These are phyloP conservation scores for Liasis olivaceus DNA, from an alignment of 2,797 vertebrate genomes.

Conservation along the genomic window DNA sequence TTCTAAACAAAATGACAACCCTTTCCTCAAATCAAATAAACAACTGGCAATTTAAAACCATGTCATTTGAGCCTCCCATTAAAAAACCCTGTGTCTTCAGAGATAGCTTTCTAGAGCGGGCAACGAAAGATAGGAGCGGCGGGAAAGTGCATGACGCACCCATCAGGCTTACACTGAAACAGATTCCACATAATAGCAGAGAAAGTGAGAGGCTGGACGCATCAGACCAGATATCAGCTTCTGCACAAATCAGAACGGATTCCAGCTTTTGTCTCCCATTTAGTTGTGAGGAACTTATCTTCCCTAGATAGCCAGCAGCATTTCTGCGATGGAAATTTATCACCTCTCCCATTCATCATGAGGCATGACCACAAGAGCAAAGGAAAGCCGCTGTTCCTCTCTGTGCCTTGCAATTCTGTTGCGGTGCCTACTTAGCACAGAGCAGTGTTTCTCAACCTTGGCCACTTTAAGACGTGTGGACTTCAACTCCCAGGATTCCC, in stretches of 20 bases:
- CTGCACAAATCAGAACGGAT: not conserved
- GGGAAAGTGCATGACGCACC: not conserved
- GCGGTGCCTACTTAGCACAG: not conserved
- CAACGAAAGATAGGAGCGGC: not conserved
- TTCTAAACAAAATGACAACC: not conserved
- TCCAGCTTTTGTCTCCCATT: not conserved
- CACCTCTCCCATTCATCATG: not conserved
- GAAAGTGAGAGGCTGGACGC: not conserved
- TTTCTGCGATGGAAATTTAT: not conserved
- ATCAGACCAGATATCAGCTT: conserved; percentile 5
- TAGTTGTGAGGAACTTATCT: not conserved
- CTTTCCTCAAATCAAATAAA: not conserved
- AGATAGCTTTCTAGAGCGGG: conserved; percentile 14
- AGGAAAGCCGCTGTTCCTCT: not conserved
- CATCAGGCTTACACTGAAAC: not conserved
- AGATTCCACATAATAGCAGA: not conserved
- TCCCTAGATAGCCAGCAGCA: not conserved
- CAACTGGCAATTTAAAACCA: conserved; percentile 1
- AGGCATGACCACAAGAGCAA: not conserved
- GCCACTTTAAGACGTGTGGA: too few relatives aligned
- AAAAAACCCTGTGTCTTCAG: conserved; percentile 11
- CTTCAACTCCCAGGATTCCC: too few relatives aligned
- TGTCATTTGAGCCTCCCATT: not conserved
- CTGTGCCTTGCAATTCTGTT: not conserved
- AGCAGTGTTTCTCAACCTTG: too few relatives aligned